These are phyloP conservation scores for Napeogenes inachia DNA, from an alignment of 2,888 invertebrate genomes.

Conservation along the genomic window DNA sequence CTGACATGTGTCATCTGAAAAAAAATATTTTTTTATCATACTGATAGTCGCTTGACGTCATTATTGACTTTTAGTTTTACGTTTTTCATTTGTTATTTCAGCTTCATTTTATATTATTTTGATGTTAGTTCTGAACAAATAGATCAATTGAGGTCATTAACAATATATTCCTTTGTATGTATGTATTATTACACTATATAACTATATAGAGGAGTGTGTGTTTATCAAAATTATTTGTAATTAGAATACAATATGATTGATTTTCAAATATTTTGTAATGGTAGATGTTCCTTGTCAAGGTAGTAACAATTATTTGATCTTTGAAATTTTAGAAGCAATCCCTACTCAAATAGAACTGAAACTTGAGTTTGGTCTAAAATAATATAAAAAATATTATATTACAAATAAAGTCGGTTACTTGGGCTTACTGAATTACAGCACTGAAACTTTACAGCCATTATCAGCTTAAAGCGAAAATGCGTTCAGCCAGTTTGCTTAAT, in stretches of 20 bases:
- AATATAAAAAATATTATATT: neutral
- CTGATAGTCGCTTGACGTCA: conserved; percentile 4
- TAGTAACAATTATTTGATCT: too few species aligned
- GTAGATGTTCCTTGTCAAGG: too few species aligned
- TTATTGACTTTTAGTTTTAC: neutral
- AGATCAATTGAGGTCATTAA: too few species aligned
- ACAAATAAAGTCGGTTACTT: conserved; percentile 1
- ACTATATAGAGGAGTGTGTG: too few species aligned
- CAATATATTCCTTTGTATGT: too few species aligned
- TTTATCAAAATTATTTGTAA: too few species aligned
- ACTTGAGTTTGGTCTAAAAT: neutral
- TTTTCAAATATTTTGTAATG: too few species aligned
- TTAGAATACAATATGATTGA: too few species aligned
- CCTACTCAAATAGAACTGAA: neutral
- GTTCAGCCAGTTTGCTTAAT: conserved; percentile 22
- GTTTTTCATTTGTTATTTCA: neutral
- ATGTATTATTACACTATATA: too few species aligned
- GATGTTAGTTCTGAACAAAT: neutral
- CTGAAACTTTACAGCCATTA: conserved; percentile 22
- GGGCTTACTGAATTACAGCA: neutral
- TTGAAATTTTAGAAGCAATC: neutral
- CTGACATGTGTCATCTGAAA: conserved; percentile 16
- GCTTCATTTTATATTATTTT: neutral
- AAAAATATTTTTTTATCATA: conserved; percentile 9
- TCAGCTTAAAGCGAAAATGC: conserved; percentile 25